Evolutionary conservation across 2,888 invertebrate species (phyloP).

Genomic region (Troides aeacus): DNA sequence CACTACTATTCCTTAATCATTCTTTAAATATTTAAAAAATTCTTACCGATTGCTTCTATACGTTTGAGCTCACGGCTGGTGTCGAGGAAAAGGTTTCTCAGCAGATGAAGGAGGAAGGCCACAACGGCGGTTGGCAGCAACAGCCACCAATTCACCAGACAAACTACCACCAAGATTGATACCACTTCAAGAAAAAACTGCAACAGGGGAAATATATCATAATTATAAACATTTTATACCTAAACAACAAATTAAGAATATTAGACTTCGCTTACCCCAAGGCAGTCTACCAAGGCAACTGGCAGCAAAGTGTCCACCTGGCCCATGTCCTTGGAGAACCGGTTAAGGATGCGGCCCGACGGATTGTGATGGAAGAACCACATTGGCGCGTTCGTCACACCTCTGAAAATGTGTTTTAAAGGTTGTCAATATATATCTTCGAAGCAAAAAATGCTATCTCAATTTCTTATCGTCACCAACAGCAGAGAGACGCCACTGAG

Average conservation of each 20-base stretch:
- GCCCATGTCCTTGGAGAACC: constrained; percentile 86
- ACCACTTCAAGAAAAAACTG: constrained; percentile 81
- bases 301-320: constrained; percentile 77
- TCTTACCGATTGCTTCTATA: constrained; percentile 84
- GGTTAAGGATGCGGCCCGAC: constrained; percentile 79
- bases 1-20: no score
- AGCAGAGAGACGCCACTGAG: no score
- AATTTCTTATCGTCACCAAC: no score
- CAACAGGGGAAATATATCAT: neutral
- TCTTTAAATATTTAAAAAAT: neutral
- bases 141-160: constrained; percentile 85
- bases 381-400: constrained; percentile 85
- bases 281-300: constrained; percentile 75
- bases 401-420: constrained; percentile 51
- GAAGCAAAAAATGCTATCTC: no score
- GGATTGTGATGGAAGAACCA: constrained; percentile 90
- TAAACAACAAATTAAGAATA: no score
- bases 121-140: constrained; percentile 83
- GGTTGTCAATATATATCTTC: no score
- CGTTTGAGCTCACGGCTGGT: constrained; percentile 88
- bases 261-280: constrained; percentile 65
- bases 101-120: constrained; percentile 81
- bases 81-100: constrained; percentile 84
- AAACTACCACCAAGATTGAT: constrained; percentile 87
- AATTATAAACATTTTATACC: no score